Conservation (phyloP, 2,797 vertebrate genomes). For the Morelia viridis region DNA sequence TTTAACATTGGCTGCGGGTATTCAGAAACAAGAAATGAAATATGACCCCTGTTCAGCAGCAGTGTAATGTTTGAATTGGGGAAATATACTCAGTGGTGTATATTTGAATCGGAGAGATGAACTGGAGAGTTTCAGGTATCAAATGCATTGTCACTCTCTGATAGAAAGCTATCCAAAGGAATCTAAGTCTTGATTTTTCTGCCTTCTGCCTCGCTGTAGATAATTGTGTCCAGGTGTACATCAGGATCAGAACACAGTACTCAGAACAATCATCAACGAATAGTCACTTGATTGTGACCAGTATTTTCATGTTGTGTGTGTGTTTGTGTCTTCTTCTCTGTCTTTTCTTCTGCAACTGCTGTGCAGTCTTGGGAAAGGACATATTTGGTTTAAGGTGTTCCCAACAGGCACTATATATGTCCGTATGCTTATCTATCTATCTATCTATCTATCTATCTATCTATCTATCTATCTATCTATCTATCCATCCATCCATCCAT, state of each 20-base stretch:
- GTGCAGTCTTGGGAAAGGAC: background rate
- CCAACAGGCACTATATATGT: background rate
- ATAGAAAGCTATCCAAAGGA: background rate
- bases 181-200: background rate
- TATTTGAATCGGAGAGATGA: background rate
- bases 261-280: background rate
- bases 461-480: too few relatives aligned
- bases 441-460: too few relatives aligned
- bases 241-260: background rate
- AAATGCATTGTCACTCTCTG: background rate
- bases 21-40: background rate
- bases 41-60: background rate
- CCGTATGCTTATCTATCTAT: background rate
- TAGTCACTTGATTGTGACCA: background rate
- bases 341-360: background rate
- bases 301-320: background rate
- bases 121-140: background rate
- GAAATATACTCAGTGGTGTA: background rate
- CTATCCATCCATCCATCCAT: background rate
- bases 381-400: background rate
- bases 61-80: background rate
- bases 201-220: background rate
- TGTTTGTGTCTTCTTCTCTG: background rate
- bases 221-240: background rate
- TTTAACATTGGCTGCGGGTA: background rate